Evolutionary conservation across 2,113 vertebrate genomes (phyloP).

Genomic region (Oryzias curvinotus): DNA sequence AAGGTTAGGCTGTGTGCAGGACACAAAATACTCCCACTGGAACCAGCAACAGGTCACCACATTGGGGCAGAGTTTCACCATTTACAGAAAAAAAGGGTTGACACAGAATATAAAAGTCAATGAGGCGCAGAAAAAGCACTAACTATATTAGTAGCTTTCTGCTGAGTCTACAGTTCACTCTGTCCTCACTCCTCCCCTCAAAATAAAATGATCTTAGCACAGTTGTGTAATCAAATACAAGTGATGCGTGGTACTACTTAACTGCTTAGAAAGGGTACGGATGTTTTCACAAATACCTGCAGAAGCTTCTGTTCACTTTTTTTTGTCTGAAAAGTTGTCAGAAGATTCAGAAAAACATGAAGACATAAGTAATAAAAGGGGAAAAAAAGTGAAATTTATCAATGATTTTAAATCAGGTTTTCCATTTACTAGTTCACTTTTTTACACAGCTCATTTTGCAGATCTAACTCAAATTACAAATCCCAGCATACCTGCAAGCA

Average conservation of each 20-base stretch:
- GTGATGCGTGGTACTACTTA: slow-evolving; percentile 14
- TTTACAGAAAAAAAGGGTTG: slow-evolving; percentile 59
- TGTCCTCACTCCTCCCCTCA: slow-evolving; percentile 20
- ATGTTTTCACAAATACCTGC: not conserved
- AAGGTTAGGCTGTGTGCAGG: slow-evolving; percentile 46
- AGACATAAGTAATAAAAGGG: slow-evolving; percentile 8
- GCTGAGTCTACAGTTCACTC: slow-evolving; percentile 48
- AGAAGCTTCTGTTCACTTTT: not conserved
- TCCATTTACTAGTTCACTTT: slow-evolving; percentile 31
- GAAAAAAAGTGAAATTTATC: slow-evolving; percentile 5
- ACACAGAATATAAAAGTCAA: slow-evolving; percentile 32
- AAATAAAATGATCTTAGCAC: slow-evolving; percentile 33
- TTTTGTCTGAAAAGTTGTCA: not conserved
- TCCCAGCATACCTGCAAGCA: slow-evolving; percentile 24
- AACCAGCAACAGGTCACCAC: slow-evolving; percentile 56
- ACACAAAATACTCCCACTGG: slow-evolving; percentile 69
- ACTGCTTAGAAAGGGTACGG: not conserved
- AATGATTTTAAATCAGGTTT: slow-evolving; percentile 38
- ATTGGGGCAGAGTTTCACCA: slow-evolving; percentile 62
- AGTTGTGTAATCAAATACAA: slow-evolving; percentile 45
- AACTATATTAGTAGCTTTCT: slow-evolving; percentile 48
- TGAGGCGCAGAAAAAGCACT: slow-evolving; percentile 19
- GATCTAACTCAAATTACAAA: slow-evolving; percentile 33
- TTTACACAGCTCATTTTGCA: slow-evolving; percentile 51
- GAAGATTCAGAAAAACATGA: not conserved